Evolutionary conservation across 2,113 vertebrate genomes (phyloP).

Genomic region (Nycticryphes semicollaris): DNA sequence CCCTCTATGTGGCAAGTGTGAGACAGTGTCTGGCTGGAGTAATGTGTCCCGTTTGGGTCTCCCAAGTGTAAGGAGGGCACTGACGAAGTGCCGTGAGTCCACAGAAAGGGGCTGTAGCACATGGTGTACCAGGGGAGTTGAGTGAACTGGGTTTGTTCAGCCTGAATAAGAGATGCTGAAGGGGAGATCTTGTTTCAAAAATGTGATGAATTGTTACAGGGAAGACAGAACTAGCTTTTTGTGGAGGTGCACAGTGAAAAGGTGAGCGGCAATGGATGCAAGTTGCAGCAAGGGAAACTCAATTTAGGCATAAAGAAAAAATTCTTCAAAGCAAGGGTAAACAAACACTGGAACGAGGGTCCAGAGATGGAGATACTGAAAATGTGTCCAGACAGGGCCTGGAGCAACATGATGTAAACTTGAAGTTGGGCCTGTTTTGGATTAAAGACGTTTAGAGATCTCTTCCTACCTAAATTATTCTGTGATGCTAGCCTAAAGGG

Average conservation of each 20-base stretch:
- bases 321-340: not conserved
- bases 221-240: not conserved
- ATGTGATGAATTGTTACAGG: not conserved
- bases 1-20: not conserved
- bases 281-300: not conserved
- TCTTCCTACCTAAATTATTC: not conserved
- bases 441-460: not conserved
- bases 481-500: not conserved
- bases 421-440: not conserved
- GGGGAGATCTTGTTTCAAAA: not conserved
- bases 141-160: not conserved
- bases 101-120: not conserved
- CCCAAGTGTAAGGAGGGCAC: not conserved
- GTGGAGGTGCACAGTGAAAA: not conserved
- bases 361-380: not conserved
- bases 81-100: not conserved
- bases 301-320: not conserved
- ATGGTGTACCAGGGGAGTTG: not conserved
- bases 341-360: not conserved
- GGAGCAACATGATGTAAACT: not conserved
- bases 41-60: not conserved
- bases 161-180: not conserved
- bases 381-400: fast-evolving
- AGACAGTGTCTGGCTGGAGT: not conserved
- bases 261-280: not conserved